Evolutionary conservation across 2,113 vertebrate genomes (phyloP).

Genomic region (Felis catus): DNA sequence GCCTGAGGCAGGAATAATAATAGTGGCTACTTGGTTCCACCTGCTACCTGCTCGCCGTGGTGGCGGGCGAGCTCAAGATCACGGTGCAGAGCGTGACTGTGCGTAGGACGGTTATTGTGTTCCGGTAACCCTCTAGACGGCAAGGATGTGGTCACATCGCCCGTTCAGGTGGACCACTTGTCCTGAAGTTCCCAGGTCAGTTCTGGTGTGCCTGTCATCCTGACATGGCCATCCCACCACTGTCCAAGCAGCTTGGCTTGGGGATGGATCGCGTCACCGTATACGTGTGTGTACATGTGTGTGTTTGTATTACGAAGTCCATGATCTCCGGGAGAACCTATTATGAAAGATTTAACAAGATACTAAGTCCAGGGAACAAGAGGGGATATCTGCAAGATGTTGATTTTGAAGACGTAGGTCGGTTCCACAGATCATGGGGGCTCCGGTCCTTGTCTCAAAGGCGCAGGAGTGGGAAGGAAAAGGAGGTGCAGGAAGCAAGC

Average conservation of each 20-base stretch:
- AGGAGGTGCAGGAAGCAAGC: neutral
- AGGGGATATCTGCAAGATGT: neutral
- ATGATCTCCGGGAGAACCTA: neutral
- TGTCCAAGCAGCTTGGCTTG: neutral
- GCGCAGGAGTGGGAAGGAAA: neutral
- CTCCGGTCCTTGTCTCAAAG: neutral
- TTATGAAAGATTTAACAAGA: too few species aligned
- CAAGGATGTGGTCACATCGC: fast-evolving
- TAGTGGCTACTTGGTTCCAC: fast-evolving
- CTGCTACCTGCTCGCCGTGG: neutral
- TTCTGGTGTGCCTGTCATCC: neutral
- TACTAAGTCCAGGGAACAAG: too few species aligned
- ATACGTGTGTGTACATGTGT: fast-evolving
- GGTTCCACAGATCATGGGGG: neutral
- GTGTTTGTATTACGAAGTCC: neutral
- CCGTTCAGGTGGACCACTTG: fast-evolving
- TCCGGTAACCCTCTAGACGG: fast-evolving
- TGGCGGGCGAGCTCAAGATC: neutral
- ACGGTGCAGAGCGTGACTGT: too few species aligned
- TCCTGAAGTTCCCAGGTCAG: neutral
- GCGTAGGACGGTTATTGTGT: too few species aligned
- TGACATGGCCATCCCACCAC: neutral
- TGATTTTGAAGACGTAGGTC: fast-evolving
- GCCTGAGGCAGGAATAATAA: neutral
- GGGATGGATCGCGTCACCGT: fast-evolving